Base-by-base conservation (phyloP, 2,113 vertebrate genomes). In the Plecotus auritus region DNA sequence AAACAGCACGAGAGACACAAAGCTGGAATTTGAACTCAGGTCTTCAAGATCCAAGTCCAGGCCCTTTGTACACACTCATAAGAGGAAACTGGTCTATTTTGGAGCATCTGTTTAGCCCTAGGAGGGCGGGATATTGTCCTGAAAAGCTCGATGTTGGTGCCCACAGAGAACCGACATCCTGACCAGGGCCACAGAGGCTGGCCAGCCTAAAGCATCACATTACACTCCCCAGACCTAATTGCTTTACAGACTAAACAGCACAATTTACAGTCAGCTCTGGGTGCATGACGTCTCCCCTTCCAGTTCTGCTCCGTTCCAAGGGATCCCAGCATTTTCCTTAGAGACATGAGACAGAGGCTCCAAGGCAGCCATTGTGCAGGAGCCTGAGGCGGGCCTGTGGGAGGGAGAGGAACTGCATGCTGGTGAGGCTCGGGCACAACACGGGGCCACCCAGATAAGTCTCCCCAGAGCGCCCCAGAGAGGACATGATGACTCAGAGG, bases 341-440 rank as follows among this genome's bases (percentile, higher is more conserved):
- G 91, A 96, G 90, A 97, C 82, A n/a, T 88, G 88, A 96, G 74
- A 73, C 82, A 95, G 96, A 94, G 85, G 45, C 85, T 97, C 97
- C 94, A 97, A 97, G 93, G 95, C 95, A 93, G 93, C 61, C 37
- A 96, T 88, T 97, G 97, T 97, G 83, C 92, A 82, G 91, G 94
- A 78, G 86, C 88, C 67, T 0, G 0, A 69, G 77, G 86, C 49
- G 42, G 96, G 77, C 87, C 88, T 85, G 45, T 81, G 51, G 45
- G 84, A 26, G 89, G n/a, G 85, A 70, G 76, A 59, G 91, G 88
- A 32, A 78, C 14, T 88, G 76, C 96, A 2, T 13, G 91, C 51
- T 85, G 13, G 76, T 92, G 61, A 97, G 80, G 12, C 91, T 23
- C 51, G 51, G 86, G 95, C 90, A 85, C 83, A 59, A 67, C 26